phyloP scores from a whole-genome alignment of 2,797 vertebrate genomes.

The Mus minutoides region DNA sequence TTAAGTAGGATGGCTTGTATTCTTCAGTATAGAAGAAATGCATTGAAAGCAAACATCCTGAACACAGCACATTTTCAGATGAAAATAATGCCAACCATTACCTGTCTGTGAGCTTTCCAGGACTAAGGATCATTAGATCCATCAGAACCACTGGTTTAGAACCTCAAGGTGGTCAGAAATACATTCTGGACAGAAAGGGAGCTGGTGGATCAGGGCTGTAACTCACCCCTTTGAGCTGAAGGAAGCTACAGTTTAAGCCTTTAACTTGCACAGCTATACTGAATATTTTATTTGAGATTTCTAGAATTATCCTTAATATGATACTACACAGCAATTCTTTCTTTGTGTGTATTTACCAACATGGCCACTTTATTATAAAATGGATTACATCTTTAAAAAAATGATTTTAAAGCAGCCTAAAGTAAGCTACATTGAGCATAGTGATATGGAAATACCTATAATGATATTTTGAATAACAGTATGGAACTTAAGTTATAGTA shows the following conservation, averaged over 20 bases:
- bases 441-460: not conserved
- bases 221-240: not conserved
- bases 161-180: not conserved
- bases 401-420: not conserved
- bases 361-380: not conserved
- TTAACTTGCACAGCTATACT: not conserved
- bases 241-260: not conserved
- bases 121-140: not conserved
- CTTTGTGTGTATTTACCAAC: not conserved
- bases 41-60: not conserved
- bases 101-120: not conserved
- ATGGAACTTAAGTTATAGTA: not conserved
- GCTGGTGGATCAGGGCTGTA: not conserved
- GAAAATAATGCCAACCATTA: not conserved
- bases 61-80: not conserved
- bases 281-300: not conserved
- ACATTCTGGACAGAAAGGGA: rapidly evolving
- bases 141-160: not conserved
- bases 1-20: not conserved
- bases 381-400: not conserved
- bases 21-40: not conserved
- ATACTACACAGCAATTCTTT: not conserved
- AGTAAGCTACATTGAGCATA: not conserved
- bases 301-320: not conserved
- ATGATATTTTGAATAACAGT: not conserved